phyloP scores from a whole-genome alignment of 2,888 invertebrate species.

The Ectobius pallidus region DNA sequence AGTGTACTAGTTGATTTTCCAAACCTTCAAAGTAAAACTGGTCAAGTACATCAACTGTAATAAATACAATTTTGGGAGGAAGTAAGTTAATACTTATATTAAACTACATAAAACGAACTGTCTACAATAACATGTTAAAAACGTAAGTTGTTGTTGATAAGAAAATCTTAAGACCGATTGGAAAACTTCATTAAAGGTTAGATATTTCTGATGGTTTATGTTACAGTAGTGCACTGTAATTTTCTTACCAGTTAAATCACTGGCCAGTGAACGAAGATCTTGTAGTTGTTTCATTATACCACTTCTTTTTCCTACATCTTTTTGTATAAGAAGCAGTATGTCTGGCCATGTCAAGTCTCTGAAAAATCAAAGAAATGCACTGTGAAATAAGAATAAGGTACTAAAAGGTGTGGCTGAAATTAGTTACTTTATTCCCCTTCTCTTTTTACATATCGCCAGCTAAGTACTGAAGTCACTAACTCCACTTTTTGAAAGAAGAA shows the following conservation, averaged over 20 bases:
- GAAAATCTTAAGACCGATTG: too few relatives aligned
- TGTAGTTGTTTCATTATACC: slow-evolving; percentile 53
- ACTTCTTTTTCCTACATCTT: slow-evolving; percentile 53
- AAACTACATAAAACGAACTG: background rate
- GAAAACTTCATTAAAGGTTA: background rate
- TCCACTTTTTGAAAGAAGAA: background rate
- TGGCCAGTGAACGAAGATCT: slow-evolving; percentile 53
- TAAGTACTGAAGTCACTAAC: background rate
- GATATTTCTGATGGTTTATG: too few relatives aligned
- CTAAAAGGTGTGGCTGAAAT: too few relatives aligned
- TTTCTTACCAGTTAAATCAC: slow-evolving; percentile 52
- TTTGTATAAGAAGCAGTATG: slow-evolving; percentile 56
- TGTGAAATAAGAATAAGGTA: slow-evolving; percentile 2
- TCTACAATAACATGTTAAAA: background rate
- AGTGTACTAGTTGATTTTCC: too few relatives aligned
- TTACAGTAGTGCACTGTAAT: background rate
- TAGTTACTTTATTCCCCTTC: background rate
- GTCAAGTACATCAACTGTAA: too few relatives aligned
- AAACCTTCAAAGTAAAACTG: too few relatives aligned
- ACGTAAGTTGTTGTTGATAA: background rate
- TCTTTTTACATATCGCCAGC: background rate
- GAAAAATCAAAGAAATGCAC: slow-evolving; percentile 38
- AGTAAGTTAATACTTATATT: background rate
- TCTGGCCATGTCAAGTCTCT: slow-evolving; percentile 61
- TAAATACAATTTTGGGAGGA: too few relatives aligned